Evolutionary conservation across 2,113 vertebrate species (phyloP), one percentile per base, ranked within the genome.

Genomic region (Alosa alosa): DNA sequence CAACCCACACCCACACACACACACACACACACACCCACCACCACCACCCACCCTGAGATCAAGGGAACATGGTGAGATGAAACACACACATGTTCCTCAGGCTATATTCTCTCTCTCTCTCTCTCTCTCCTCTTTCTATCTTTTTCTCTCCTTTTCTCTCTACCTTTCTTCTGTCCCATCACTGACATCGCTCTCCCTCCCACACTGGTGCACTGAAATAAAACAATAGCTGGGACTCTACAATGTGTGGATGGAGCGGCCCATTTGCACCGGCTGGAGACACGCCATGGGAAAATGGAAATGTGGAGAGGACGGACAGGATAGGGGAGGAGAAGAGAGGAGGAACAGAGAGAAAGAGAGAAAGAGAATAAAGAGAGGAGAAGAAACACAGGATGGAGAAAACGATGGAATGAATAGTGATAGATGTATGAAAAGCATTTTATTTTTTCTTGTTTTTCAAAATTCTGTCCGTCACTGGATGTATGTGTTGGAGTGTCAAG

Each of bases 401-500:
- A 78, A 41, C 3, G 31, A 36, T 36, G 31, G 4, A 78, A 31
- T 72, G 25, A 78, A 39, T 36, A 3, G 72, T 39, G 72, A 78
- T 13, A 39, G 13, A 78, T 17, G 11, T 11, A 39, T 78, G 31
- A 78, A 39, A 41, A 78, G 72, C 39, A 17, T 31, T 64, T 64
- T 64, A 1, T 36, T 72, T 55, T 17, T 15, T 92, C 92, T 88
- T 91, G 90, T 94, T 93, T 88, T 92, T 93, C 93, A 72, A 72
- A 31, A 25, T 92, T 91, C 39, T 90, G 92, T 91, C 93, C 91
- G 91, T 91, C 91, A 93, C 91, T 90, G 94, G 60, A 20, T 11
- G 31, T 13, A 15, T 17, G 31, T 78, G 72, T 78, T 78, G 72
- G 72, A 6, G 72, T 78, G 64, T 31, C 60, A 25, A 4, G 60